Evolutionary conservation across 2,113 vertebrate genomes (phyloP).

Genomic region (Brachypodius melanocephalos): DNA sequence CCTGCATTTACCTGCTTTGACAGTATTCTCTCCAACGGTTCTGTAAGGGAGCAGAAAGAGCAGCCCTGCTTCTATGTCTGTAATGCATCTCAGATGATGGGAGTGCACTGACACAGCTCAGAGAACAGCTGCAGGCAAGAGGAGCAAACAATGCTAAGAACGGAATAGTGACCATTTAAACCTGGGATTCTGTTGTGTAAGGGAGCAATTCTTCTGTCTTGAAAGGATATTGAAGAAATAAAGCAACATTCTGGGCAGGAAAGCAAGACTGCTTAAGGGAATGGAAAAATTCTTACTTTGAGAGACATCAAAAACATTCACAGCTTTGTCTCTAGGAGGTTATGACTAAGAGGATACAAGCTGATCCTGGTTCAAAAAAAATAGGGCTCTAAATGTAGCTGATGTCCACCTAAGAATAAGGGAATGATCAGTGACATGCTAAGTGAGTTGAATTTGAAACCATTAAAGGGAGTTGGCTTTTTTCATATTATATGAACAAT

Average conservation of each 20-base stretch:
- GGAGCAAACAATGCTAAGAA: neutral
- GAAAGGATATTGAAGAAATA: conserved; percentile 27
- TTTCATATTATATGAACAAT: neutral
- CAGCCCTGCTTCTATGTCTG: neutral
- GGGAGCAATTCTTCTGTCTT: neutral
- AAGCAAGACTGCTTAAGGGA: neutral
- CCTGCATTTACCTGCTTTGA: neutral
- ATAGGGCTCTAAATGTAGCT: neutral
- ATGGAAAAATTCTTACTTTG: conserved; percentile 3
- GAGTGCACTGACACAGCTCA: neutral
- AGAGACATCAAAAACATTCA: neutral
- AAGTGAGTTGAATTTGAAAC: neutral
- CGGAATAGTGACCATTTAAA: neutral
- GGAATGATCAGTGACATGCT: neutral
- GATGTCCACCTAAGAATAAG: neutral
- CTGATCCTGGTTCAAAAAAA: neutral
- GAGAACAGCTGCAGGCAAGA: neutral
- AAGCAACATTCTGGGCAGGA: neutral
- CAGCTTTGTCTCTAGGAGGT: neutral
- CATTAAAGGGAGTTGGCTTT: neutral
- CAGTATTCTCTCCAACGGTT: neutral
- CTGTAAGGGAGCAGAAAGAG: neutral
- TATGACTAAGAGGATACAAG: neutral
- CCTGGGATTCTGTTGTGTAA: neutral
- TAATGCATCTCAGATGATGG: neutral